phyloP scores from a whole-genome alignment of 2,888 invertebrate species.

The Mamestra brassicae region DNA sequence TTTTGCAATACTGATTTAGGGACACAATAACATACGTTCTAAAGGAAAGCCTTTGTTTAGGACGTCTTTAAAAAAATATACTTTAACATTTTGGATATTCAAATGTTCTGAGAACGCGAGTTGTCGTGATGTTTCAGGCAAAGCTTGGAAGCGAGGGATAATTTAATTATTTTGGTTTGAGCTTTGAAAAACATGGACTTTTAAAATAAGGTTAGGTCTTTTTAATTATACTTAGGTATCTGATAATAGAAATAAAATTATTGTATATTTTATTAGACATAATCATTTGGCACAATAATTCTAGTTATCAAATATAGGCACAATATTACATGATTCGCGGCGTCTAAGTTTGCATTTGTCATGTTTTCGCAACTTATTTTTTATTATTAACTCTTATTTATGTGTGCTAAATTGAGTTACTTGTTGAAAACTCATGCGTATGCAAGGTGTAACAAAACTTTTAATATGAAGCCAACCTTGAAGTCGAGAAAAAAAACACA shows the following conservation, averaged over 20 bases:
- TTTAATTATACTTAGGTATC: neutral
- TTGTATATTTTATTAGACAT: neutral
- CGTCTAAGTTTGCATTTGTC: no score
- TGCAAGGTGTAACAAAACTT: no score
- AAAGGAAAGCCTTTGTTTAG: slow-evolving; percentile 70
- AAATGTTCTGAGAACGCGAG: slow-evolving; percentile 50
- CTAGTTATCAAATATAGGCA: neutral
- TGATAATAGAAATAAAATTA: neutral
- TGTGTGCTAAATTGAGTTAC: no score
- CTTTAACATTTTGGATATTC: slow-evolving; percentile 62
- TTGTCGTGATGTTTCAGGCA: slow-evolving; percentile 58
- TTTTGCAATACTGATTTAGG: slow-evolving; percentile 83
- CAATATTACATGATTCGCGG: no score
- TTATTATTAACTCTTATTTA: no score
- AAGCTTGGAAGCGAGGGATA: slow-evolving; percentile 9
- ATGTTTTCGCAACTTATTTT: no score
- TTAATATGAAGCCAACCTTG: no score
- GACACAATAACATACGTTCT: slow-evolving; percentile 70
- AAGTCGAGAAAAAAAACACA: no score
- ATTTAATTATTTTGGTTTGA: slow-evolving; percentile 41
- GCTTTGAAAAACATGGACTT: neutral
- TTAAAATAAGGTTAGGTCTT: neutral
- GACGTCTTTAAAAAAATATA: slow-evolving; percentile 69
- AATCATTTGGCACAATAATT: neutral
- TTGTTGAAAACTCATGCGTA: neutral